phyloP scores from a whole-genome alignment of 30 jellyfish, hydroid and myxozoan genomes.

The Hydra vulgaris region DNA sequence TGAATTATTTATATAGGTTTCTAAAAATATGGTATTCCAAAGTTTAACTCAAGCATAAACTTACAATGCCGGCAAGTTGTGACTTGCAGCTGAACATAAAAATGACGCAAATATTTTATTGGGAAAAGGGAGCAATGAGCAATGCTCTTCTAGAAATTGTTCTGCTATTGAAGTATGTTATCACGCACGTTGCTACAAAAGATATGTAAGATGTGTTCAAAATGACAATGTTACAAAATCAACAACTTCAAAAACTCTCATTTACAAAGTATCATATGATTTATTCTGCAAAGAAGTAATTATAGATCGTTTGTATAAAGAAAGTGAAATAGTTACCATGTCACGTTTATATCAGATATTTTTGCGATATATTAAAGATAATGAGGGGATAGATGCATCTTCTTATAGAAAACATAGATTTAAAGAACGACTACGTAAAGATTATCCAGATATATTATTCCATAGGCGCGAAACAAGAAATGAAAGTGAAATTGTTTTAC shows the following conservation, averaged over 20 bases:
- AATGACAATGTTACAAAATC: too few species aligned
- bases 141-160: slow-evolving; percentile 1
- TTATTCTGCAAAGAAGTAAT: slow-evolving; percentile 1
- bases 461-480: neutral
- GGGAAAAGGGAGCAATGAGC: neutral
- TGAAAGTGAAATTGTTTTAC: slow-evolving; percentile 18
- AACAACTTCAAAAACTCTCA: neutral
- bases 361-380: neutral
- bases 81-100: slow-evolving; percentile 7
- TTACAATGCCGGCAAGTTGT: neutral
- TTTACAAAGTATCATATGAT: neutral
- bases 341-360: neutral
- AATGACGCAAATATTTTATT: neutral
- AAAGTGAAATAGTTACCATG: neutral
- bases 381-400: slow-evolving; percentile 21
- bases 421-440: slow-evolving; percentile 2
- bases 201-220: too few species aligned
- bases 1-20: too few species aligned
- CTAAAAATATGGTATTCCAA: too few species aligned
- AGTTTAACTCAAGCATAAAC: too few species aligned
- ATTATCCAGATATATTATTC: slow-evolving; percentile 16
- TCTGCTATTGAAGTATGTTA: neutral
- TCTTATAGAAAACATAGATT: slow-evolving; percentile 5
- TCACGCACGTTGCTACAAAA: too few species aligned
- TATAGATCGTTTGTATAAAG: neutral